A percentile compares a stretch with the other conserved stretches of the same genome.
phyloP scores from a whole-genome alignment of 1,140 invertebrate genomes.

The Bombus waltoni region DNA sequence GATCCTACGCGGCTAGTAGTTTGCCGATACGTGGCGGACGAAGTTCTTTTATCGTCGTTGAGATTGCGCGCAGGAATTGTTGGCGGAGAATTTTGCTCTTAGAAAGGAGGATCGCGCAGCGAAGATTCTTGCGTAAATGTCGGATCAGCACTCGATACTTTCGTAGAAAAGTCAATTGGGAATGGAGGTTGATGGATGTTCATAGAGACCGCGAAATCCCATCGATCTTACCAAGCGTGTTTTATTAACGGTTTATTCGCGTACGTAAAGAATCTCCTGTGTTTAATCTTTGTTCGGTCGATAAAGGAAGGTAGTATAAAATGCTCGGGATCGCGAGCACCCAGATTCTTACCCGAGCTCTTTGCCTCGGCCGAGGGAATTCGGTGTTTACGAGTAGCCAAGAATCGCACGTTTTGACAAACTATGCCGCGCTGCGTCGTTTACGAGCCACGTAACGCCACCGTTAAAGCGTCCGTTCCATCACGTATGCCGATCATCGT shows the following conservation, averaged over 20 bases:
- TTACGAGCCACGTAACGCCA: constrained; percentile 34
- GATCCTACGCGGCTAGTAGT: background rate
- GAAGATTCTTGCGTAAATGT: background rate
- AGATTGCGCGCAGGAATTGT: background rate
- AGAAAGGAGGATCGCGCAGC: background rate
- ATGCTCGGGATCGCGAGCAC: background rate
- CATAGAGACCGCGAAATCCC: background rate
- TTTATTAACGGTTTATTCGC: background rate
- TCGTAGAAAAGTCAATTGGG: no score
- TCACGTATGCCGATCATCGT: constrained; percentile 19
- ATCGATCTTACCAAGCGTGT: background rate
- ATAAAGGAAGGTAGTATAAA: background rate
- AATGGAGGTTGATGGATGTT: background rate
- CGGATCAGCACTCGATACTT: background rate
- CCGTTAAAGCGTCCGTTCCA: constrained; percentile 21
- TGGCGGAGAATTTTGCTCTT: background rate
- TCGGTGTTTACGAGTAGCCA: background rate
- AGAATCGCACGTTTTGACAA: background rate
- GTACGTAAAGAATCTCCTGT: background rate
- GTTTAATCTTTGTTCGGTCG: background rate
- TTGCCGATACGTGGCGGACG: background rate
- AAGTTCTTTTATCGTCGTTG: background rate
- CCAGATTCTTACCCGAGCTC: background rate
- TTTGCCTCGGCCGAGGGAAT: background rate
- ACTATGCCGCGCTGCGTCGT: background rate